These are phyloP conservation scores for Anthrax anthrax DNA, from an alignment of 2,888 invertebrate genomes.

Conservation along the genomic window DNA sequence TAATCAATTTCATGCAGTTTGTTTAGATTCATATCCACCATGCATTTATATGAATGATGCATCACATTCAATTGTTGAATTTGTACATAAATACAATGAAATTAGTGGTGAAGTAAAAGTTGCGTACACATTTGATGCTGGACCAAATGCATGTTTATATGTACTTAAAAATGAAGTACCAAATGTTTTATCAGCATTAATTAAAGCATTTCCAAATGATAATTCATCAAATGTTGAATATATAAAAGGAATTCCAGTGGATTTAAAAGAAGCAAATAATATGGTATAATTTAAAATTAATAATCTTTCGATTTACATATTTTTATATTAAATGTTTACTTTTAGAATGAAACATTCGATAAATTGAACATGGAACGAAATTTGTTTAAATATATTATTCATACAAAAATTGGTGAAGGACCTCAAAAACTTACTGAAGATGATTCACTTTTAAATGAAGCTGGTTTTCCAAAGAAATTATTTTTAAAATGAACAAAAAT, in stretches of 20 bases:
- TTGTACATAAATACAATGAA: constrained; percentile 75
- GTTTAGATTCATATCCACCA: constrained; percentile 88
- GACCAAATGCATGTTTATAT: constrained; percentile 89
- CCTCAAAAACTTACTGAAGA: constrained; percentile 38
- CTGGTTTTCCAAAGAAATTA: constrained; percentile 34
- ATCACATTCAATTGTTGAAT: constrained; percentile 62
- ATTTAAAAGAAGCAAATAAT: constrained; percentile 9
- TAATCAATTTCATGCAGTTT: constrained; percentile 91
- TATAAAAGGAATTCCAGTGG: constrained; percentile 41
- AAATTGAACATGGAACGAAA: constrained; percentile 26
- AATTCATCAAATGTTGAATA: constrained; percentile 34
- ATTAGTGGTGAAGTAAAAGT: constrained; percentile 49
- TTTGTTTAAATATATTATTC: constrained; percentile 65
- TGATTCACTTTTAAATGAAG: constrained; percentile 38
- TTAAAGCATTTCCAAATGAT: constrained; percentile 55
- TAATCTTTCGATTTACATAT: no score
- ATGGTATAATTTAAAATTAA: background rate
- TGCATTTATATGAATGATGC: constrained; percentile 82
- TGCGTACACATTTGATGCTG: constrained; percentile 98
- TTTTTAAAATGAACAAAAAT: no score
- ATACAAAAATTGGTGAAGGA: constrained; percentile 70
- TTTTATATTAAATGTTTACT: background rate
- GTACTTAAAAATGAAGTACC: constrained; percentile 61
- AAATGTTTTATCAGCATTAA: constrained; percentile 50
- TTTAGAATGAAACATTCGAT: background rate